These are phyloP conservation scores for Plumapathes pennacea DNA, from an alignment of 92 coral and sea anemone species.

Conservation along the genomic window DNA sequence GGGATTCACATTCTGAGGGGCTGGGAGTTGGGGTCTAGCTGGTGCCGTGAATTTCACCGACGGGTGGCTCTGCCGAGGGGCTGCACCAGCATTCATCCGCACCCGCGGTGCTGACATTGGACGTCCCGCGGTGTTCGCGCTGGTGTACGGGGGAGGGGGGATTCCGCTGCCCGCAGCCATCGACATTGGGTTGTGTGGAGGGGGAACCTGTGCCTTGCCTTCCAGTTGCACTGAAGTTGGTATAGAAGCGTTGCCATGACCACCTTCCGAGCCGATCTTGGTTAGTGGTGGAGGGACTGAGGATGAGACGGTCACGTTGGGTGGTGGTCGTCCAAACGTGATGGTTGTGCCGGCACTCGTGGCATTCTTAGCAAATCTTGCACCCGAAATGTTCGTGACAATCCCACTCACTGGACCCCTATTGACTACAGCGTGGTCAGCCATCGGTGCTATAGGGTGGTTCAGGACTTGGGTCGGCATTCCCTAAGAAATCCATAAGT, in stretches of 20 bases:
- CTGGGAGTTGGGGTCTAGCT: too few relatives aligned
- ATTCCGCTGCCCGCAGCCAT: constrained; percentile 37
- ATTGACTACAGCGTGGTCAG: not conserved
- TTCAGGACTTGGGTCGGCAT: too few relatives aligned
- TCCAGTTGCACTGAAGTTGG: constrained; percentile 19
- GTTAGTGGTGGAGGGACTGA: constrained; percentile 60
- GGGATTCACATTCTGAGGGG: too few relatives aligned
- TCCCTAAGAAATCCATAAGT: too few relatives aligned
- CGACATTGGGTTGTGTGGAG: constrained; percentile 17
- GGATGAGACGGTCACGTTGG: constrained; percentile 65
- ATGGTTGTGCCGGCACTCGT: constrained; percentile 78
- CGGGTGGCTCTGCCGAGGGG: constrained; percentile 10
- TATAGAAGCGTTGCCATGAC: constrained; percentile 28
- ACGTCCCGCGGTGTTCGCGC: too few relatives aligned
- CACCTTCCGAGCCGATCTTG: constrained; percentile 38
- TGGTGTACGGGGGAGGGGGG: constrained; percentile 15
- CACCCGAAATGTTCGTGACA: constrained; percentile 76
- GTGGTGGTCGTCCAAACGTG: constrained; percentile 81
- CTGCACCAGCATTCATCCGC: constrained; percentile 9
- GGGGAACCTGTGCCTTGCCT: constrained; percentile 12
- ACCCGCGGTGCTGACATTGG: too few relatives aligned
- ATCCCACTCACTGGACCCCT: too few relatives aligned
- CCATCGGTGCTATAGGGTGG: too few relatives aligned
- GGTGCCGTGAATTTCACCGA: constrained; percentile 25
- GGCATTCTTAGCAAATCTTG: constrained; percentile 76